Evolutionary conservation across 1,140 invertebrate species (phyloP).

Genomic region (Mizuhopecten yessoensis): DNA sequence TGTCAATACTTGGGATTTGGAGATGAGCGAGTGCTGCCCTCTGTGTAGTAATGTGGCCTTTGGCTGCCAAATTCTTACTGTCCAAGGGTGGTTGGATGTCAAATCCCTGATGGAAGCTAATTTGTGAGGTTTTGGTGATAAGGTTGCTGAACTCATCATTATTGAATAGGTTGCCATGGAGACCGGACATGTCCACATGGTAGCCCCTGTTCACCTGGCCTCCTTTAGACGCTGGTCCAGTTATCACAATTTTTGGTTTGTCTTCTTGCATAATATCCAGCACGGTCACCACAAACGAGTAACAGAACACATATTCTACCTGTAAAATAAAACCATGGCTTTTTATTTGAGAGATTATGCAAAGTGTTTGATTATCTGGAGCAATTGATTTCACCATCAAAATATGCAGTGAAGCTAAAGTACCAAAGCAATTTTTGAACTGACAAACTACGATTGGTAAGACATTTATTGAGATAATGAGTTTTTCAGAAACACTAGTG

Average conservation of each 20-base stretch:
- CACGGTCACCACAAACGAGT: conserved; percentile 57
- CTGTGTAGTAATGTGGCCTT: conserved; percentile 56
- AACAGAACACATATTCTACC: conserved; percentile 61
- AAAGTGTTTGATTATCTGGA: no score
- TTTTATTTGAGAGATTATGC: background rate
- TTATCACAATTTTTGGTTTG: conserved; percentile 65
- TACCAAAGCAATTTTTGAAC: no score
- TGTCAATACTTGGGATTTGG: conserved; percentile 55
- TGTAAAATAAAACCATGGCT: conserved; percentile 6
- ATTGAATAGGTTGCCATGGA: conserved; percentile 17
- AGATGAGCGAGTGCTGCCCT: conserved; percentile 55
- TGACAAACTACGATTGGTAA: no score
- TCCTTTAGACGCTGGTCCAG: conserved; percentile 54
- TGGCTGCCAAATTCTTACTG: conserved; percentile 55
- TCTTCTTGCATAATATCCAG: conserved; percentile 68
- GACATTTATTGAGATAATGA: no score
- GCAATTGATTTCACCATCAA: no score
- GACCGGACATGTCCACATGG: conserved; percentile 21
- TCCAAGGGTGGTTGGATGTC: conserved; percentile 13
- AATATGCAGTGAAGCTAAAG: no score
- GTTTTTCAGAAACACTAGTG: no score
- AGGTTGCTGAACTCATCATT: conserved; percentile 36
- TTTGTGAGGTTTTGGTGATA: conserved; percentile 49
- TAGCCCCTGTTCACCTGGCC: conserved; percentile 63
- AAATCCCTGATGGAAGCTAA: conserved; percentile 50